Evolutionary conservation across 2,888 invertebrate species (phyloP), one percentile per base, ranked within the genome.

Genomic region (Hedya salicella): DNA sequence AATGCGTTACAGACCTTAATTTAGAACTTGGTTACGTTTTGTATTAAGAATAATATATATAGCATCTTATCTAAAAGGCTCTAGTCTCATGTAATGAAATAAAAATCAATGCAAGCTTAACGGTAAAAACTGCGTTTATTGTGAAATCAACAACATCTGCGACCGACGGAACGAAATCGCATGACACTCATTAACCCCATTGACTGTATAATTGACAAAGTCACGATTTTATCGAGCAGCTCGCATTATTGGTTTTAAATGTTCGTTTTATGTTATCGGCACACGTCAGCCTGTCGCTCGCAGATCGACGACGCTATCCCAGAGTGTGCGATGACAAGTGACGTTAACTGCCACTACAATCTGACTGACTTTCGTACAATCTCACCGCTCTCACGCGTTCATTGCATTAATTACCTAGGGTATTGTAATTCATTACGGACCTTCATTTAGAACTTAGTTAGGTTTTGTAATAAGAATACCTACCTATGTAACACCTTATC

Each of bases 231-330:
- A 81, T 79, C 78, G 79, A 73, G 76, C 73, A 66, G 71, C 73
- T 69, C 81, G 87, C 83, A 80, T 76, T 80, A 75, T 73, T 86
- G 87, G 73, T 79, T 88, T 87, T 85, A 84, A 88, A 87, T 84
- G 85, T 83, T 82, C 78, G 78, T 78, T 78, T 74, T 78, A 76
- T 82, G 70, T 85, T 82, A 83, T 81, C 83, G 75, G 75, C 80
- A 80, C 79, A 78, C 78, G 79, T 80, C 80, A 78, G 71, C 19
- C 75, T 82, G 84, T 81, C 83, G 73, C 62, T 73, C 72, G 71
- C 83, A 86, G 52, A 65, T 62, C 50, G 54, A 57, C 49, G 62
- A 19, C 44, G 63, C 67, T 59, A 63, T 49, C 42, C 56, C 54
- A 57, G 68, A n/a, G 21, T 14, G n/a, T 16, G 21, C 14, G 39